phyloP scores from a whole-genome alignment of 2,888 invertebrate genomes.

The Byasa hedistus region DNA sequence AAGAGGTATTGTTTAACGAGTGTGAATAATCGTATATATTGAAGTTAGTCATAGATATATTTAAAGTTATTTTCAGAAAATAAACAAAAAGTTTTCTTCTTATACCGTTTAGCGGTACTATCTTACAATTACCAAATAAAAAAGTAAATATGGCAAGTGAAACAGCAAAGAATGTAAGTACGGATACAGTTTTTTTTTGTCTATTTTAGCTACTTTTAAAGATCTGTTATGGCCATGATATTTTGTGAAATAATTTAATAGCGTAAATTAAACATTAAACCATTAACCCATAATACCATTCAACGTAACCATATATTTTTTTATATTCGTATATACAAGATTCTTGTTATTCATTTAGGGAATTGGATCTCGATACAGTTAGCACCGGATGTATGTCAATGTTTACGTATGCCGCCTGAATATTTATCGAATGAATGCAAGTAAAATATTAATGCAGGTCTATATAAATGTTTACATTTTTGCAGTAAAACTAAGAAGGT shows the following conservation, averaged over 20 bases:
- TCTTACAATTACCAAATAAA: conserved; percentile 6
- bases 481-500: not conserved
- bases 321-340: not conserved
- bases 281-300: not conserved
- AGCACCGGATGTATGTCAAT: conserved; percentile 59
- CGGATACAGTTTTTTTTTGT: conserved; percentile 18
- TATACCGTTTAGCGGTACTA: not conserved
- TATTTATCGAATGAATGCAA: conserved; percentile 47
- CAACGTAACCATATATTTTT: not conserved
- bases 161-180: conserved; percentile 81
- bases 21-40: not conserved
- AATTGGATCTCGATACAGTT: conserved; percentile 53
- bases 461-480: conserved; percentile 2
- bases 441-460: conserved; percentile 29
- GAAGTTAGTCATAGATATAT: conserved; percentile 8
- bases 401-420: conserved; percentile 52
- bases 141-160: conserved; percentile 78
- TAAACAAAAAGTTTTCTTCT: conserved; percentile 3
- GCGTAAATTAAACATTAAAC: not conserved
- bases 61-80: conserved; percentile 6
- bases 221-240: not conserved
- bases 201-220: too few species aligned
- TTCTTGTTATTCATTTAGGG: conserved; percentile 36
- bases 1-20: not conserved
- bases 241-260: not conserved